These are phyloP conservation scores for Gisinianus flammeolus DNA, from an alignment of 2,888 invertebrate species.

Conservation along the genomic window DNA sequence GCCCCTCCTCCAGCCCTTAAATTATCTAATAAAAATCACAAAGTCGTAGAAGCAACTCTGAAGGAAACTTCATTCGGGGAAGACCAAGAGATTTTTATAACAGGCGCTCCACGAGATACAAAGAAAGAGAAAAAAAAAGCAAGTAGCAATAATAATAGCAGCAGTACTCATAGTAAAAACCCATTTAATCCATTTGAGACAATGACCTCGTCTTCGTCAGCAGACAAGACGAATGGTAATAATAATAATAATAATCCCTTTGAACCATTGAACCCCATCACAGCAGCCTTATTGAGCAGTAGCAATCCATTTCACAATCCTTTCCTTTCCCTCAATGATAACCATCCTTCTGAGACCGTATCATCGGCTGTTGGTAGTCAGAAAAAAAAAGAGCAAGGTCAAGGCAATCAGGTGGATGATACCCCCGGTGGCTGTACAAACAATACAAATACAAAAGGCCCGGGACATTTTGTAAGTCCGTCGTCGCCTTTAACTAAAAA, in stretches of 20 bases:
- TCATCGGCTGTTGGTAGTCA: not conserved
- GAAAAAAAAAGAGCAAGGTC: slow-evolving; percentile 37
- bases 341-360: not conserved
- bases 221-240: not conserved
- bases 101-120: slow-evolving; percentile 39
- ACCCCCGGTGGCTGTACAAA: slow-evolving; percentile 52
- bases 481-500: slow-evolving; percentile 10
- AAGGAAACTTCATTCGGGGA: not conserved
- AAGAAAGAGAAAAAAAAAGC: not conserved
- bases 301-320: slow-evolving; percentile 58
- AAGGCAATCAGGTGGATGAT: slow-evolving; percentile 53
- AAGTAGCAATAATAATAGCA: slow-evolving; percentile 6
- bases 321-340: slow-evolving; percentile 47
- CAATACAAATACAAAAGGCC: slow-evolving; percentile 51
- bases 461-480: slow-evolving; percentile 34
- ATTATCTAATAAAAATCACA: not conserved
- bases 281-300: slow-evolving; percentile 52
- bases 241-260: slow-evolving; percentile 21
- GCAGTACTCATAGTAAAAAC: not conserved
- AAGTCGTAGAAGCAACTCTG: not conserved
- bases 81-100: slow-evolving; percentile 48
- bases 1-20: not conserved
- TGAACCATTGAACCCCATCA: slow-evolving; percentile 52
- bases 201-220: not conserved
- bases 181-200: slow-evolving; percentile 25